phyloP scores from a whole-genome alignment of 2,888 invertebrate species.

The Phasia obesa region DNA sequence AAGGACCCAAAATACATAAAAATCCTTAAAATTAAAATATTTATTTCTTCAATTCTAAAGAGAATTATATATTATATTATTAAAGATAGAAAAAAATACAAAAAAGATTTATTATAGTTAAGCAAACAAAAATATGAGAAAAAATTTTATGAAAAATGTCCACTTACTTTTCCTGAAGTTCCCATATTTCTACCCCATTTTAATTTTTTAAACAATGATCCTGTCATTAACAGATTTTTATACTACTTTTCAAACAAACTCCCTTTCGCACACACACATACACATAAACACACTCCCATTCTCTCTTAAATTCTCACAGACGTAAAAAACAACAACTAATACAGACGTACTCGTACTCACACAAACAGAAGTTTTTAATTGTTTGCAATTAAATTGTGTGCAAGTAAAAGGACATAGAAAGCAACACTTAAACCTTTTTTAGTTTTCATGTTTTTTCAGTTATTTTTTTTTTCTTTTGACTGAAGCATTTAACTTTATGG shows the following conservation, averaged over 20 bases:
- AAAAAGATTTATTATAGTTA: not conserved
- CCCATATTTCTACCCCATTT: constrained; percentile 35
- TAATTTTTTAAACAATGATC: constrained; percentile 57
- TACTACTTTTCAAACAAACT: constrained; percentile 30
- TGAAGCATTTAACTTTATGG: constrained; percentile 52
- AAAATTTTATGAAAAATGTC: constrained; percentile 53
- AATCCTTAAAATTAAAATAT: no score
- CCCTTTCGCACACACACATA: not conserved
- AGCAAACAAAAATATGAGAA: constrained; percentile 3
- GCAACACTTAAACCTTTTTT: constrained; percentile 65
- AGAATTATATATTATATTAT: constrained; percentile 50
- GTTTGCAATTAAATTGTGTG: constrained; percentile 67
- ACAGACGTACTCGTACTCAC: constrained; percentile 2
- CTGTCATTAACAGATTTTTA: constrained; percentile 66
- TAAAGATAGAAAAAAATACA: constrained; percentile 4
- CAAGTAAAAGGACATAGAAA: constrained; percentile 65
- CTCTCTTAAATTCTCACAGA: not conserved
- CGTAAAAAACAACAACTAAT: constrained; percentile 3
- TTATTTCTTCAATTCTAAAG: no score
- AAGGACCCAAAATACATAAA: no score
- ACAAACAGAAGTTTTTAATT: constrained; percentile 63
- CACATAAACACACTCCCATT: no score
- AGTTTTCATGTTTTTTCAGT: constrained; percentile 13
- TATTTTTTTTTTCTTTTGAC: constrained; percentile 22
- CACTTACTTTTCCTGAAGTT: constrained; percentile 51